Evolutionary conservation across 2,797 vertebrate genomes (phyloP).

Genomic region (Vireo griseus): DNA sequence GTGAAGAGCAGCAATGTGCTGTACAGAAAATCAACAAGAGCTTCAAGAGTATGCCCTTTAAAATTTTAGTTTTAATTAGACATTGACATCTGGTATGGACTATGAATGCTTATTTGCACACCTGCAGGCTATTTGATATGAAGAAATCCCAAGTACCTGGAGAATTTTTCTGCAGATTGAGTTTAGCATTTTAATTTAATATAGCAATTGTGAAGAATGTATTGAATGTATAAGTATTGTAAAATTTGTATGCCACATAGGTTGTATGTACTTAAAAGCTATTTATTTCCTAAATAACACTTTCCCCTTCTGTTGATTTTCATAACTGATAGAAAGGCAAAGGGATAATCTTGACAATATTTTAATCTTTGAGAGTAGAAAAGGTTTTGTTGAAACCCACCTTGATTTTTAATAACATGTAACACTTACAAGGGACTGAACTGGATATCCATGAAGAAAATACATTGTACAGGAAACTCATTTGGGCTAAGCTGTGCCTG

Average conservation of each 20-base stretch:
- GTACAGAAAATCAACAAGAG: neutral
- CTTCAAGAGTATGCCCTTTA: neutral
- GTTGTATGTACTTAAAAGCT: neutral
- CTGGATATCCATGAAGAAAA: neutral
- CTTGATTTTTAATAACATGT: neutral
- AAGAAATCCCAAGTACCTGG: neutral
- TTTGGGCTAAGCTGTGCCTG: neutral
- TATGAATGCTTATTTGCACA: constrained; percentile 42
- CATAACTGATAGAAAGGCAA: neutral
- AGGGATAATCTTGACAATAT: neutral
- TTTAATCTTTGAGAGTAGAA: neutral
- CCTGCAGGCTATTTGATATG: constrained; percentile 27
- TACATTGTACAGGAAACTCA: neutral
- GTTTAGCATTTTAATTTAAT: constrained; percentile 37
- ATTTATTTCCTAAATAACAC: neutral
- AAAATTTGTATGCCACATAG: neutral
- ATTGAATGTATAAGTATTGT: neutral
- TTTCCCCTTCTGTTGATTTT: constrained; percentile 7
- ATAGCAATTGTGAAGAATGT: neutral
- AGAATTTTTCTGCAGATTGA: constrained; percentile 43
- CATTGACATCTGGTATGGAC: constrained; percentile 44
- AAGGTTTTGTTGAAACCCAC: neutral
- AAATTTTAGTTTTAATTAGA: constrained; percentile 54
- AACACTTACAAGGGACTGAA: neutral
- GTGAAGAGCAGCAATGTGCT: neutral